Percentiles rank a stretch among this genome's conserved stretches.
Conservation (phyloP, 1,140 invertebrate genomes). For the Wiebesia pumilae region DNA sequence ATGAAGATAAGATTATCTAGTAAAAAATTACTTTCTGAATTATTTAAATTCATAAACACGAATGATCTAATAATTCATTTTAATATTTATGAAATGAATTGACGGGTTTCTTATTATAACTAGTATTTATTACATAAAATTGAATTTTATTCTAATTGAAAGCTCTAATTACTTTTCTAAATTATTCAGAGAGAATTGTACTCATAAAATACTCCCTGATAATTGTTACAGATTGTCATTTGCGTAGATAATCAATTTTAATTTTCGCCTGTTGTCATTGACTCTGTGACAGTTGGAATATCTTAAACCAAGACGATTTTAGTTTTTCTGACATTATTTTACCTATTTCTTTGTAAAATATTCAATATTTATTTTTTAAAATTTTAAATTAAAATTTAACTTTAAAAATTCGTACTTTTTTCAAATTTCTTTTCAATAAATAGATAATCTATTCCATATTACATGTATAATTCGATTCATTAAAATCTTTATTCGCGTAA, state of each 20-base stretch:
- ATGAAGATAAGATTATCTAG: too few species aligned
- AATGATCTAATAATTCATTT: neutral
- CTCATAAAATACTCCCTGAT: neutral
- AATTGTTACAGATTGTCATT: slow-evolving; percentile 44
- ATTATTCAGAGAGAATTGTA: neutral
- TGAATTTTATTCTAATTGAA: neutral
- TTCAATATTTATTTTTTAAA: neutral
- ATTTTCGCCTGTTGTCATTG: slow-evolving; percentile 13
- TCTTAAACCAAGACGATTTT: slow-evolving; percentile 7
- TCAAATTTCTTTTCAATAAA: neutral
- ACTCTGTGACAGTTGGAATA: slow-evolving; percentile 34
- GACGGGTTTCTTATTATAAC: neutral
- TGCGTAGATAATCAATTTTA: slow-evolving; percentile 43
- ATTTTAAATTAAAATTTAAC: neutral
- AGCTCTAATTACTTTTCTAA: neutral
- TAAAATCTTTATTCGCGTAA: too few species aligned
- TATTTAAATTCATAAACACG: neutral
- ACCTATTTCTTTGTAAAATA: neutral
- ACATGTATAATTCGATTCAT: too few species aligned
- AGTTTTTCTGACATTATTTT: neutral
- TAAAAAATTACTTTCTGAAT: neutral
- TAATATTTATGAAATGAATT: neutral
- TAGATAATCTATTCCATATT: neutral
- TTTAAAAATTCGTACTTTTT: neutral
- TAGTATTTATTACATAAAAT: neutral